Evolutionary conservation across 2,888 invertebrate species (phyloP).

Genomic region (Drosophila pseudotalamancana): DNA sequence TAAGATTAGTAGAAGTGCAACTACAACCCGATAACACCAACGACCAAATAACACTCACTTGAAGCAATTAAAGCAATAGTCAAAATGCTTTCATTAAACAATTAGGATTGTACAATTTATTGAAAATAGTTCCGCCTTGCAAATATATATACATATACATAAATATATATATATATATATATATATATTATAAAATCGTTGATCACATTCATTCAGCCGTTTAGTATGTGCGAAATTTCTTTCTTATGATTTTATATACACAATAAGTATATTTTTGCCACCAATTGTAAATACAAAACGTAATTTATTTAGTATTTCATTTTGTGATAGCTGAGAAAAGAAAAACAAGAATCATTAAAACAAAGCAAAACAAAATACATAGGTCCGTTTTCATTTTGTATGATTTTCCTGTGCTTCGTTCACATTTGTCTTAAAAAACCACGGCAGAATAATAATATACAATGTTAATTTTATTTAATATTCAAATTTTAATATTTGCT

Average conservation of each 20-base stretch:
- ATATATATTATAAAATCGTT: constrained; percentile 1
- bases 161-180: neutral
- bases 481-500: constrained; percentile 38
- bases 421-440: constrained; percentile 37
- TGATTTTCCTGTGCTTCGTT: constrained; percentile 2
- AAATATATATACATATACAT: too few relatives aligned
- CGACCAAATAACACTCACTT: constrained; percentile 32
- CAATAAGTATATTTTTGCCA: constrained; percentile 23
- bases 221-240: neutral
- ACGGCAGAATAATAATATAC: constrained; percentile 27
- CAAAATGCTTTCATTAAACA: constrained; percentile 30
- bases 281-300: constrained; percentile 47
- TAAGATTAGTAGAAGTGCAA: constrained; percentile 29
- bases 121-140: constrained; percentile 11
- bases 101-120: constrained; percentile 32
- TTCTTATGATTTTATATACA: constrained; percentile 7
- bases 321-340: constrained; percentile 51
- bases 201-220: constrained; percentile 5
- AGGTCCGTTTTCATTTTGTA: neutral
- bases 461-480: constrained; percentile 40
- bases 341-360: constrained; percentile 17
- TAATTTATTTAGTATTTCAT: constrained; percentile 54
- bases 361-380: neutral
- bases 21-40: constrained; percentile 20
- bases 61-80: constrained; percentile 48